Base-by-base conservation (phyloP, 1,140 invertebrate genomes). In the Aleiodes sp. region DNA sequence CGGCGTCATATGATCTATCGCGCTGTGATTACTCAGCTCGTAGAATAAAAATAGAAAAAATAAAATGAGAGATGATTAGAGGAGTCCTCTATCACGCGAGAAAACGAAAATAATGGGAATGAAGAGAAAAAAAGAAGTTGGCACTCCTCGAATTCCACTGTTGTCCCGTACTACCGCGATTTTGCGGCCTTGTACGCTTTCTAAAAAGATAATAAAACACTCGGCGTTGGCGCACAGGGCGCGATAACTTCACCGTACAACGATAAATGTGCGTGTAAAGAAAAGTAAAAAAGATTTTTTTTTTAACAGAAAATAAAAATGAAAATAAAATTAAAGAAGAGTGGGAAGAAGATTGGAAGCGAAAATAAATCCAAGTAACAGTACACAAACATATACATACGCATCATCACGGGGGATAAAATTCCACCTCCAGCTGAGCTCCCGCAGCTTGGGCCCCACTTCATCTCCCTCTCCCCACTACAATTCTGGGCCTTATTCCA, bases 191-290 rank as follows among this genome's bases (percentile, higher is more conserved):
- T 73, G 71, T 73, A 61, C 59, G 68, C 71, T 70, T 73, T 73
- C 71, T 73, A 73, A 73, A 73, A 73, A 70, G 68, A 73, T 70
- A 70, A 67, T 70, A 73, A 73, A 73, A 68, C 35, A 69, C 16
- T 33, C 59, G 31, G 62, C 52, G 39, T 29, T 52, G 52, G 26
- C 24, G 35, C 39, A 33, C 28, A 46, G 39, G 56, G 41, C 39
- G 62, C 57, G 70, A 67, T 71, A 71, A 71, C 28, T 71, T 66
- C 16, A 24, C 57, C 10, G 26, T 43, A 41, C 26, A 57, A 21
- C 56, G 57, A 70, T 71, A 68, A 62, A 68, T 71, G 56, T 68
- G 41, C 56, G 29, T 26, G 35, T 19, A 16, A 19, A 56, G 31
- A 16, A 24, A 63, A 19, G 8, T 7, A 39, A 35, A 6, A 62